These are phyloP conservation scores for Stegophylla sp. DNA, from an alignment of 2,888 invertebrate genomes.

Conservation along the genomic window DNA sequence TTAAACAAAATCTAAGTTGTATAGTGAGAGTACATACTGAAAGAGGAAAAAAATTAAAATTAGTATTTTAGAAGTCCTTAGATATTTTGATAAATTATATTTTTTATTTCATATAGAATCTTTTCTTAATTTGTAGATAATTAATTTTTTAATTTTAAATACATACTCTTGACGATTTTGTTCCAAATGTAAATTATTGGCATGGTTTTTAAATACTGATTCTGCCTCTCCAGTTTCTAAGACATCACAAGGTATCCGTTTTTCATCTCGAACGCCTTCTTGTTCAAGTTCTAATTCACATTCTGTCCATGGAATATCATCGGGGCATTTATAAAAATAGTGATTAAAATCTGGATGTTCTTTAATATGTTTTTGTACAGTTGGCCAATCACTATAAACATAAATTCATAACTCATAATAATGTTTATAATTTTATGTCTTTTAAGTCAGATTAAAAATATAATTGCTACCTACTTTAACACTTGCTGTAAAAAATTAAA, in stretches of 20 bases:
- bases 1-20: too few relatives aligned
- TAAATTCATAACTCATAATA: conserved; percentile 62
- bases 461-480: too few relatives aligned
- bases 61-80: too few relatives aligned
- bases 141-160: neutral
- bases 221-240: conserved; percentile 90
- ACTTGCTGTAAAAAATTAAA: too few relatives aligned
- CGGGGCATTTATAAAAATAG: conserved; percentile 87
- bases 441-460: too few relatives aligned
- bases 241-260: conserved; percentile 89
- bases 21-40: too few relatives aligned
- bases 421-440: too few relatives aligned
- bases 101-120: too few relatives aligned
- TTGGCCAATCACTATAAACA: conserved; percentile 81
- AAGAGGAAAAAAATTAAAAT: too few relatives aligned
- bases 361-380: conserved; percentile 83
- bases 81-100: too few relatives aligned
- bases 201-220: conserved; percentile 87
- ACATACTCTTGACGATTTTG: conserved; percentile 90
- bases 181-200: conserved; percentile 89
- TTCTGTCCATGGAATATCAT: conserved; percentile 80
- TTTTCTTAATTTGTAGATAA: too few relatives aligned
- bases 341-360: conserved; percentile 91
- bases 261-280: conserved; percentile 68
- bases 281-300: conserved; percentile 73